These are phyloP conservation scores for Drosophila heteroneura DNA, from an alignment of 2,888 invertebrate species.

Conservation along the genomic window DNA sequence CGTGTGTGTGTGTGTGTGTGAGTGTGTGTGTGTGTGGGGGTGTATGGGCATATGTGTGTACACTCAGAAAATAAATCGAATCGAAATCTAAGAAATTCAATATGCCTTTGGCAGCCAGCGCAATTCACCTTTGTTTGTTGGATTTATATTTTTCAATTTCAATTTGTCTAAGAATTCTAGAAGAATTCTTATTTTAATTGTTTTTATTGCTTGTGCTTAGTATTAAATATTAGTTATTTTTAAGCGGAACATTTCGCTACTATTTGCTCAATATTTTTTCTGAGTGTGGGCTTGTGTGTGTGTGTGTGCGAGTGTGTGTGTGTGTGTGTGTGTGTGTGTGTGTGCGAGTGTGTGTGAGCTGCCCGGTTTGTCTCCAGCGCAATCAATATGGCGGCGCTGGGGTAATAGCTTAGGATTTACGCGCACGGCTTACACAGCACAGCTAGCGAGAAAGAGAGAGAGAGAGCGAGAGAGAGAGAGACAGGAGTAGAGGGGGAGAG, in stretches of 20 bases:
- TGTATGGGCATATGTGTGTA: constrained; percentile 34
- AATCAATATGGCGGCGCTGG: constrained; percentile 77
- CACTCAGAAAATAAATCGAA: not conserved
- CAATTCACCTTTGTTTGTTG: not conserved
- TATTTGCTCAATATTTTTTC: not conserved
- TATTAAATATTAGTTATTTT: not conserved
- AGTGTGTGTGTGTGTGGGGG: constrained; percentile 8
- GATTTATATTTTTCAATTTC: too few species aligned
- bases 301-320: constrained; percentile 5
- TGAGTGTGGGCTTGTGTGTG: not conserved
- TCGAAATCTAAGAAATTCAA: not conserved
- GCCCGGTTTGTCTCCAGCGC: constrained; percentile 74
- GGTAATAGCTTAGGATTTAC: constrained; percentile 79
- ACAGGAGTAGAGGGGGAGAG: not conserved
- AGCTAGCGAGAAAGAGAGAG: not conserved
- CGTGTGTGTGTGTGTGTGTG: constrained; percentile 7
- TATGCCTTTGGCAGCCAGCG: not conserved
- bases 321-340: constrained; percentile 43
- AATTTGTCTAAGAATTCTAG: too few species aligned
- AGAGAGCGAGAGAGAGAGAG: not conserved
- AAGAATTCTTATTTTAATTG: not conserved
- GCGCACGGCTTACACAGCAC: constrained; percentile 64
- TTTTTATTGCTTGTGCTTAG: not conserved
- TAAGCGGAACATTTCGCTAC: not conserved
- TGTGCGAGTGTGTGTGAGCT: constrained; percentile 37